A percentile compares a stretch with the other conserved stretches of the same genome.
Conservation (phyloP, 1,140 invertebrate genomes). For the Probaryconus sp. region DNA sequence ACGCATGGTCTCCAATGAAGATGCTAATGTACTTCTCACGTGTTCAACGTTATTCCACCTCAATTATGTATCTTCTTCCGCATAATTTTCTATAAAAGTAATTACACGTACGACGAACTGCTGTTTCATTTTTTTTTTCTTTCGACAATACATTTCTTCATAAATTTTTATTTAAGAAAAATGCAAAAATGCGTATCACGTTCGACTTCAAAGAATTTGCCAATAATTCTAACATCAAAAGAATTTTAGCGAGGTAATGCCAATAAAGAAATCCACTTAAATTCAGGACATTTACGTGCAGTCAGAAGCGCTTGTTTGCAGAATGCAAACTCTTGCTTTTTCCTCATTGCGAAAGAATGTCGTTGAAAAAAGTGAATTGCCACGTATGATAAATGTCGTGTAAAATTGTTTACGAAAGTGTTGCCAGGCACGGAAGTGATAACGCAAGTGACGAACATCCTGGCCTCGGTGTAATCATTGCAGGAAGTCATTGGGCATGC, state of each 20-base stretch:
- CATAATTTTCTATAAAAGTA: conserved; percentile 39
- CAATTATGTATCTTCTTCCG: conserved; percentile 51
- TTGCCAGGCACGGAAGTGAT: conserved; percentile 64
- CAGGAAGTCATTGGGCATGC: conserved; percentile 66
- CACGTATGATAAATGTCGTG: conserved; percentile 4
- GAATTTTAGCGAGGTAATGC: no score
- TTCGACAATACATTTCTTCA: no score
- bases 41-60: conserved; percentile 47
- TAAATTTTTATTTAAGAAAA: no score
- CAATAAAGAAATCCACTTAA: no score
- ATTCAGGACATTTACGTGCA: no score
- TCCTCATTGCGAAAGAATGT: background rate
- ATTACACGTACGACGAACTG: no score
- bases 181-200: no score
- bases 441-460: conserved; percentile 64
- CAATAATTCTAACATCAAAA: no score
- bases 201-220: no score
- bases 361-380: background rate
- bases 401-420: conserved; percentile 37
- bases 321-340: no score
- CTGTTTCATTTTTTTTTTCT: no score
- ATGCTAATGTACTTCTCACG: conserved; percentile 43
- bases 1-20: conserved; percentile 52
- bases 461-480: conserved; percentile 63
- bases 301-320: no score